Percentiles rank a stretch among this genome's conserved stretches.
Conservation (phyloP, 2,888 invertebrate species). For the Corythucha ciliata region DNA sequence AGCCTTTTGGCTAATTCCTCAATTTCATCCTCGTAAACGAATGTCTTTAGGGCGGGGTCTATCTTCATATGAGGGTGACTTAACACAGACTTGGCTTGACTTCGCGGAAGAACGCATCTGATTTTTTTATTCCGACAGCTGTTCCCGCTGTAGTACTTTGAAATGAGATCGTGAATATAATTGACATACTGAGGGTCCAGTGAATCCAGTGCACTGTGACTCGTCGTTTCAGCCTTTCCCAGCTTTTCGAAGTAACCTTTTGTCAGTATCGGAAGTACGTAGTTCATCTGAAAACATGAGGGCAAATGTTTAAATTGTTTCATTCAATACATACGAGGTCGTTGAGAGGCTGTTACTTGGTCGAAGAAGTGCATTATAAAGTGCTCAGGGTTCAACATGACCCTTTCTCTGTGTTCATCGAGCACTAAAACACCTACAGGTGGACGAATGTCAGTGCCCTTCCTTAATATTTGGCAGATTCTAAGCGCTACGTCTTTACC, state of each 20-base stretch:
- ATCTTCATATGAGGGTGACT: slow-evolving; percentile 25
- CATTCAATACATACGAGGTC: not conserved
- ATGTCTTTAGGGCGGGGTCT: slow-evolving; percentile 27
- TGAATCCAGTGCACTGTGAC: slow-evolving; percentile 6
- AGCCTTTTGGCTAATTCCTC: slow-evolving; percentile 24
- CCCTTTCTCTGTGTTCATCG: slow-evolving; percentile 27
- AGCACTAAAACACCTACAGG: slow-evolving; percentile 30
- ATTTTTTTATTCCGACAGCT: slow-evolving; percentile 29
- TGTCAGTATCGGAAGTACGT: slow-evolving; percentile 30
- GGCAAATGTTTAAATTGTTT: too few relatives aligned
- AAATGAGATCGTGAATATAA: slow-evolving; percentile 28
- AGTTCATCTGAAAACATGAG: slow-evolving; percentile 30
- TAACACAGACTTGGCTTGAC: slow-evolving; percentile 6
- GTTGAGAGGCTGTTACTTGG: slow-evolving; percentile 23
- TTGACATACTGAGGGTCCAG: slow-evolving; percentile 28
- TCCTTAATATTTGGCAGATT: slow-evolving; percentile 25
- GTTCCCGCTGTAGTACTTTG: slow-evolving; percentile 27
- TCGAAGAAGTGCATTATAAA: slow-evolving; percentile 28
- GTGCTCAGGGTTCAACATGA: slow-evolving; percentile 28
- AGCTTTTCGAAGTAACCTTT: slow-evolving; percentile 30
- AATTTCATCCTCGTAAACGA: slow-evolving; percentile 25
- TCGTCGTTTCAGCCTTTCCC: not conserved
- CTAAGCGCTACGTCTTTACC: slow-evolving; percentile 24
- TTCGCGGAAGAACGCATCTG: slow-evolving; percentile 27
- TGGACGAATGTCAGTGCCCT: slow-evolving; percentile 20